These are phyloP conservation scores for Candoia aspera DNA, from an alignment of 2,113 vertebrate genomes.

Conservation along the genomic window DNA sequence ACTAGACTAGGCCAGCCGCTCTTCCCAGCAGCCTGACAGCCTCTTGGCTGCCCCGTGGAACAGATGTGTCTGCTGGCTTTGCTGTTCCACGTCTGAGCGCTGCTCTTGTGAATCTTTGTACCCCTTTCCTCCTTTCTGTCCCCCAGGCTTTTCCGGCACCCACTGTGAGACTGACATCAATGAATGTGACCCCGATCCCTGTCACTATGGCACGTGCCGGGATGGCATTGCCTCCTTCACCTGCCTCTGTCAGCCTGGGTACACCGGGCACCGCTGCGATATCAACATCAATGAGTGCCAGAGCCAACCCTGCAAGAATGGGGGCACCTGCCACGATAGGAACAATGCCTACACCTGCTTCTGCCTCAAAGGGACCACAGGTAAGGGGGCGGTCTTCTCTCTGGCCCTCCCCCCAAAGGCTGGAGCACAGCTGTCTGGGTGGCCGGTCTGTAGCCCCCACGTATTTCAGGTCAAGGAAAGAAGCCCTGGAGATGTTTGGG, in stretches of 20 bases:
- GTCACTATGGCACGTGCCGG: slow-evolving; percentile 90
- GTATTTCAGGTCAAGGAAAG: background rate
- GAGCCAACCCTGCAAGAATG: slow-evolving; percentile 92
- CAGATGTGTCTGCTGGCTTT: no score
- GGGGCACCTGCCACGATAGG: slow-evolving; percentile 89
- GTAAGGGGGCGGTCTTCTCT: slow-evolving; percentile 58
- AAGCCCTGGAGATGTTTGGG: background rate
- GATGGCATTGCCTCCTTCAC: slow-evolving; percentile 88
- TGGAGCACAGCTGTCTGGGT: fast-evolving
- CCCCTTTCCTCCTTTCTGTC: fast-evolving
- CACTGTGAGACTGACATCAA: slow-evolving; percentile 89
- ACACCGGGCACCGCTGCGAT: slow-evolving; percentile 89
- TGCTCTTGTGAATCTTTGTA: background rate
- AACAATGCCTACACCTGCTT: slow-evolving; percentile 85
- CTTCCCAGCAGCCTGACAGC: background rate
- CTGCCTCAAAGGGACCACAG: slow-evolving; percentile 90
- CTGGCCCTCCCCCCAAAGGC: fast-evolving
- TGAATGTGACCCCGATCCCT: slow-evolving; percentile 88
- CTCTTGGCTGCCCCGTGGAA: background rate
- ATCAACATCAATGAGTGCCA: slow-evolving; percentile 93
- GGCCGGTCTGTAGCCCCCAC: background rate
- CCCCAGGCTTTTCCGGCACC: slow-evolving; percentile 82
- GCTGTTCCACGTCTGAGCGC: background rate
- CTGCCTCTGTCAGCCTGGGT: slow-evolving; percentile 87
- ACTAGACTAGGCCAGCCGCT: background rate